phyloP scores from a whole-genome alignment of 2,888 invertebrate species.

The Drosophila recens region DNA sequence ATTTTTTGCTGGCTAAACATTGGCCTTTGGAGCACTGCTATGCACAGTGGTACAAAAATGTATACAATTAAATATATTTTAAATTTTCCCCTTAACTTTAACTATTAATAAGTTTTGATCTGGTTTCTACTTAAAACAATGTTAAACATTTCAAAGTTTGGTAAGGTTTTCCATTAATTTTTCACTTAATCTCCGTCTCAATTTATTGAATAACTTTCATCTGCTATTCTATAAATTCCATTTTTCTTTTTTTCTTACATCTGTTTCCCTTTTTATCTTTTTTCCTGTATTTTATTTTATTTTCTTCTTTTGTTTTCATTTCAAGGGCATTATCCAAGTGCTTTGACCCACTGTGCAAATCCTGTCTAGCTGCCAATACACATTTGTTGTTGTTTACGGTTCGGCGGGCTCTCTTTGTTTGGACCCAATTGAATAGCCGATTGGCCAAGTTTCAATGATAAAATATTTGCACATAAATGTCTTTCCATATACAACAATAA shows the following conservation, averaged over 20 bases:
- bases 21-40: constrained; percentile 4
- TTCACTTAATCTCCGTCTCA: too few relatives aligned
- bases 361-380: constrained; percentile 37
- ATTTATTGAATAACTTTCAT: too few relatives aligned
- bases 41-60: constrained; percentile 38
- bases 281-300: too few relatives aligned
- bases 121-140: background rate
- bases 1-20: constrained; percentile 42
- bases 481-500: constrained; percentile 70
- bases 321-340: background rate
- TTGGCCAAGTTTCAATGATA: constrained; percentile 74
- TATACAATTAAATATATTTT: too few relatives aligned
- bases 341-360: constrained; percentile 32
- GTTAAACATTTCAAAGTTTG: background rate
- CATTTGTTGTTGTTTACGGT: constrained; percentile 60
- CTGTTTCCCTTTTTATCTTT: too few relatives aligned
- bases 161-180: too few relatives aligned
- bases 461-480: constrained; percentile 82
- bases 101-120: background rate
- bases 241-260: background rate
- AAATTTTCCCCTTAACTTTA: background rate
- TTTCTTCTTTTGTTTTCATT: background rate
- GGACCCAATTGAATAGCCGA: constrained; percentile 44
- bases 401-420: constrained; percentile 62
- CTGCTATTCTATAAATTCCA: background rate